Evolutionary conservation across 2,888 invertebrate species (phyloP).

Genomic region (Sinohyriopsis cumingii): DNA sequence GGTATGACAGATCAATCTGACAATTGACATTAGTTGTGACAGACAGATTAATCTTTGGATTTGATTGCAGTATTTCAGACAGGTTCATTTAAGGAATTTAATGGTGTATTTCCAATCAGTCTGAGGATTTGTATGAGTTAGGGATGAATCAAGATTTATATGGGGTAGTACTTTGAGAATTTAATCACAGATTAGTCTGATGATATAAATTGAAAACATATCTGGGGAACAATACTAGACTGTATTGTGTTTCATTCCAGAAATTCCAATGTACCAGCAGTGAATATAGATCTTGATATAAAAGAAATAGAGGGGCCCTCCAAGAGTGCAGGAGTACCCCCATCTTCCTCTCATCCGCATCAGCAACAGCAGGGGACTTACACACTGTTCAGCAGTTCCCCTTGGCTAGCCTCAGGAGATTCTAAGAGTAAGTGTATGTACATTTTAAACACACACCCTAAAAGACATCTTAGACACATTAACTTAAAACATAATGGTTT

Average conservation of each 20-base stretch:
- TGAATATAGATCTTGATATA: constrained; percentile 30
- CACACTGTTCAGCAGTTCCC: constrained; percentile 66
- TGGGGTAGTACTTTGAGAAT: neutral
- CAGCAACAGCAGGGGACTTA: constrained; percentile 55
- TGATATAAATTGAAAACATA: too few species aligned
- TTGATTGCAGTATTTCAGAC: too few species aligned
- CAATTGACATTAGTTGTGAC: too few species aligned
- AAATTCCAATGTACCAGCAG: constrained; percentile 32
- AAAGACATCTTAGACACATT: neutral
- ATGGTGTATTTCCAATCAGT: neutral
- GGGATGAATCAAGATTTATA: neutral
- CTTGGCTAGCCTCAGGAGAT: constrained; percentile 62
- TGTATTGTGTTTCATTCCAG: neutral
- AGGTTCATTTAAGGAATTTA: too few species aligned
- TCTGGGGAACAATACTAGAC: too few species aligned
- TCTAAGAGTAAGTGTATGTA: constrained; percentile 39
- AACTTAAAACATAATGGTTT: neutral
- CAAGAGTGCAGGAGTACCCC: constrained; percentile 12
- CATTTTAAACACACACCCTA: neutral
- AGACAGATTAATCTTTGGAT: too few species aligned
- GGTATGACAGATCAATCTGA: too few species aligned
- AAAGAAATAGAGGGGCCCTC: constrained; percentile 10
- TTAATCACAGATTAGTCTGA: neutral
- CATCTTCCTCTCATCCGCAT: constrained; percentile 12
- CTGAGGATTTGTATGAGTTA: neutral